Evolutionary conservation across 2,888 invertebrate genomes (phyloP), one percentile per base, ranked within the genome.

Genomic region (Drosophila histrio): DNA sequence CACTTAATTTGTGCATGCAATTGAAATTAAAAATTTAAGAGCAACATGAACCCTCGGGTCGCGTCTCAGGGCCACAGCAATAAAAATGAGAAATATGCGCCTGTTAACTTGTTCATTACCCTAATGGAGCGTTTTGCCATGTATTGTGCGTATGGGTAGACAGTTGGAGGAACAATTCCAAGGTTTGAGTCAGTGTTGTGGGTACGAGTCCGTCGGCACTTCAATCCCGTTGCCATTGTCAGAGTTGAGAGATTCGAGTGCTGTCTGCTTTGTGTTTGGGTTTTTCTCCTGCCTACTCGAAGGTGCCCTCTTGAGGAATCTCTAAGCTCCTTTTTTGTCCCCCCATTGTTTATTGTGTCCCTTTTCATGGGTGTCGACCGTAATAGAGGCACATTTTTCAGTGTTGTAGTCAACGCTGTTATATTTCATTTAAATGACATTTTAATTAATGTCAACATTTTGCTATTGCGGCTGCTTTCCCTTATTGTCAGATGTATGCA

Each of bases 81-180:
- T 66, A 69, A 86, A 77, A 87, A 80, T 78, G 79, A 88, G 75
- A 83, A 80, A 89, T 85, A 83, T 79, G 66, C 77, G 73, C 72
- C 87, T 84, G 89, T 84, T 84, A 89, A 87, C 83, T 84, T 84
- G 87, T 88, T 84, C 84, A 84, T 84, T 84, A 84, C 86, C 84
- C 86, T 84, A 84, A 84, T 84, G 88, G 89, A 88, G 87, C 69
- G 73, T 71, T 88, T 78, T 72, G 52, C 71, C 56, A 54, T 60
- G 56, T 30, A 61, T 59, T 73, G 79, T 43, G 61, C 8, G 36
- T 28, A 19, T 21, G 49, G 17, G 39, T 17, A 24, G 9, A 21
- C 41, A 38, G 32, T 34, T 41, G 43, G 44, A 24, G 49, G 15
- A n/a, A n/a, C 13, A 15, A 13, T 26, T 34, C 32, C 11, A 50